A percentile compares a stretch with the other conserved stretches of the same genome.
phyloP scores from a whole-genome alignment of 2,797 vertebrate genomes.

The Rhabdomys pumilio region DNA sequence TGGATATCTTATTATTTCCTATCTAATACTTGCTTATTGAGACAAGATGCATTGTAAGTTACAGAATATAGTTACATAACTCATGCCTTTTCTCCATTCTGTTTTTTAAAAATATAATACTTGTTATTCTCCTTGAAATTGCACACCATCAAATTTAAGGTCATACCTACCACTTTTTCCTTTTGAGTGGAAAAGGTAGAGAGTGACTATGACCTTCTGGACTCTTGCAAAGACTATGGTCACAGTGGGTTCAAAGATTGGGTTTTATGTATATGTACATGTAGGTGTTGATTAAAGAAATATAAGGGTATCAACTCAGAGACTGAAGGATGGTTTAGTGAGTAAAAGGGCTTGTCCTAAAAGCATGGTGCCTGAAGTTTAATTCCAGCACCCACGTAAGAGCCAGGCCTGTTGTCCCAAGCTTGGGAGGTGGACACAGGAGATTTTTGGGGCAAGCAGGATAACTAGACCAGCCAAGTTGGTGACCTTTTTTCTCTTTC shows the following conservation, averaged over 20 bases:
- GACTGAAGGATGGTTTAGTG: not conserved
- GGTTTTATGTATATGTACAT: not conserved
- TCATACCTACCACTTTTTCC: not conserved
- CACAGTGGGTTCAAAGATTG: not conserved
- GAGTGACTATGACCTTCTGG: not conserved
- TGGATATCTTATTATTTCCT: not conserved
- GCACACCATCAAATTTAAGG: not conserved
- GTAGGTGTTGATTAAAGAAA: not conserved
- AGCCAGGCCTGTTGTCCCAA: too few relatives aligned
- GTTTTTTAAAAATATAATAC: not conserved
- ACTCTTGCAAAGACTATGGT: not conserved
- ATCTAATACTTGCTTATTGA: slow-evolving; percentile 24
- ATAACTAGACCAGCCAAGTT: not conserved
- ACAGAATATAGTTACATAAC: not conserved
- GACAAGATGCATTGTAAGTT: slow-evolving; percentile 19
- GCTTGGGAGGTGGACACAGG: too few relatives aligned
- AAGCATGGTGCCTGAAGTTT: not conserved
- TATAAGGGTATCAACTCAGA: not conserved
- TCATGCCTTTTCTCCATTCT: not conserved
- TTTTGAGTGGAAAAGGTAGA: slow-evolving; percentile 13
- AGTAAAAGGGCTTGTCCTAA: not conserved
- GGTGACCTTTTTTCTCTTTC: not conserved
- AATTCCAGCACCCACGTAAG: not conserved
- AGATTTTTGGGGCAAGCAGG: not conserved
- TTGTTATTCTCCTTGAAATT: not conserved